phyloP scores from a whole-genome alignment of 2,113 vertebrate species.

The Paedocypris sp. region DNA sequence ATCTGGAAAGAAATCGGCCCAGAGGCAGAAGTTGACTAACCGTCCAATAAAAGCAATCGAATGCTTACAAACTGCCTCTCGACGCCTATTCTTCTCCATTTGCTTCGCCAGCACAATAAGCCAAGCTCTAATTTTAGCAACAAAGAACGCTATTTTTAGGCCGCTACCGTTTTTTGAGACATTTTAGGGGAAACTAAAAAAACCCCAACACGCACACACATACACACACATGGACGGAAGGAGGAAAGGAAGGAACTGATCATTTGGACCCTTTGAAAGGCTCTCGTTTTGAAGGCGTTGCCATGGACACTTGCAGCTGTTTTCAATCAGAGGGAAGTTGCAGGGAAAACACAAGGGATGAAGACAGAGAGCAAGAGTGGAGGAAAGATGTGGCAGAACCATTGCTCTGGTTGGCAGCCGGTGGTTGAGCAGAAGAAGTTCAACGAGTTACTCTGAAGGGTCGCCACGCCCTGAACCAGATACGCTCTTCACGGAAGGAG shows the following conservation, averaged over 20 bases:
- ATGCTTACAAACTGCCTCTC: slow-evolving; percentile 63
- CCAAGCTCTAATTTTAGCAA: slow-evolving; percentile 86
- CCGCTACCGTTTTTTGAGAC: slow-evolving; percentile 78
- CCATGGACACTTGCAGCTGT: slow-evolving; percentile 69
- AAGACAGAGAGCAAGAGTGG: not conserved
- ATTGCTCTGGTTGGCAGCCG: slow-evolving; percentile 67
- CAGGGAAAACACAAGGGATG: slow-evolving; percentile 20
- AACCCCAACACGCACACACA: slow-evolving; percentile 42
- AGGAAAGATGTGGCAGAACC: slow-evolving; percentile 29
- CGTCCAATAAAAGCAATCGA: slow-evolving; percentile 77
- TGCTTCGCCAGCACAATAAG: slow-evolving; percentile 77
- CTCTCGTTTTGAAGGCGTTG: slow-evolving; percentile 67
- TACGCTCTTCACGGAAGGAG: slow-evolving; percentile 48
- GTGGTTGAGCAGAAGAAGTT: slow-evolving; percentile 67
- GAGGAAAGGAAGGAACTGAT: slow-evolving; percentile 44
- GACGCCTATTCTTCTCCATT: slow-evolving; percentile 90
- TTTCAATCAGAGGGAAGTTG: slow-evolving; percentile 64
- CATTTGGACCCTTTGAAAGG: slow-evolving; percentile 60
- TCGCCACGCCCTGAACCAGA: slow-evolving; percentile 20
- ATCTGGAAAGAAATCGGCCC: slow-evolving; percentile 60
- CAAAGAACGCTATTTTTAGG: slow-evolving; percentile 90
- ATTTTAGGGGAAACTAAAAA: slow-evolving; percentile 71
- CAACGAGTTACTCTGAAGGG: slow-evolving; percentile 72
- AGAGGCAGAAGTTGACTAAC: slow-evolving; percentile 63
- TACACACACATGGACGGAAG: slow-evolving; percentile 41